Evolutionary conservation across 2,888 invertebrate species (phyloP), one percentile per base, ranked within the genome.

Genomic region (Diarsia brunnea): DNA sequence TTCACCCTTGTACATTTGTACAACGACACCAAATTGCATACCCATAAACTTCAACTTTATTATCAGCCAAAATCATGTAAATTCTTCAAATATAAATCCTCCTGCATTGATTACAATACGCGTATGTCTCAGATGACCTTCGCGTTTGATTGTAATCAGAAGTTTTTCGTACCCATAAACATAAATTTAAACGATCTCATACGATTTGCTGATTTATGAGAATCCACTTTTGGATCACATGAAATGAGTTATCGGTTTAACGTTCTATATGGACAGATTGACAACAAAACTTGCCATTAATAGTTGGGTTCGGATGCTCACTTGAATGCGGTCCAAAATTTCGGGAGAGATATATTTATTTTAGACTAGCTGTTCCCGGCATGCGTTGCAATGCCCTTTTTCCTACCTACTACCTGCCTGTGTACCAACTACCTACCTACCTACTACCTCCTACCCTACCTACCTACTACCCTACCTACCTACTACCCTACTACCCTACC

Each of bases 191-290:
- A 75, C 70, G 78, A 60, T 51, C 63, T 66, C 74, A 87, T 82
- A 80, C 49, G 73, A 75, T 81, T 66, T 76, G 31, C 66, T 78
- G 77, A 85, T 87, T 85, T 84, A 84, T 78, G 24, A 5, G n/a
- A 21, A 66, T 63, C 76, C 73, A 55, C 21, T 77, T 85, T 81
- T 68, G 69, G 69, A 60, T 58, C 73, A 79, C 58, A 65, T 74
- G 49, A 51, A 45, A 77, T 83, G 64, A 84, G 60, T 77, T 82
- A 79, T 85, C 43, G 24, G 27, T 73, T 78, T 71, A 47, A 63
- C 24, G 58, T 80, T 80, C 38, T 68, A 69, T 80, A 84, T 81
- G 78, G 81, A 49, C 38, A 72, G 67, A 75, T 75, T 66, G 71
- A 67, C 75, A 69, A 84, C 86, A 84, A 80, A 80, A 80, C 16